phyloP scores from a whole-genome alignment of 1,140 invertebrate species.

The Nymphalis io region DNA sequence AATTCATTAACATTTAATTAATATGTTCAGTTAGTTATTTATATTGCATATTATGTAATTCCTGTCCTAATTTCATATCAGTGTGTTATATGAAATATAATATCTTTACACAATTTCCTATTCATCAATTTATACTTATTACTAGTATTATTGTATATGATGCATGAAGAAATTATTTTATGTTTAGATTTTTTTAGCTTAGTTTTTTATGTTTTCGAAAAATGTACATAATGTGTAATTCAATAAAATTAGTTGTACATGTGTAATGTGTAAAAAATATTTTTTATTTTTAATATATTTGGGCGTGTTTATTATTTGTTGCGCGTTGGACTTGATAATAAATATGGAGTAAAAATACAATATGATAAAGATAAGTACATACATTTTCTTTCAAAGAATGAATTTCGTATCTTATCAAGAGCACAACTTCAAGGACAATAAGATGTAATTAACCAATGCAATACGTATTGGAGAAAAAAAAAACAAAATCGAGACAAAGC shows the following conservation, averaged over 20 bases:
- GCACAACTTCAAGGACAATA: not conserved
- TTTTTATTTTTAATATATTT: not conserved
- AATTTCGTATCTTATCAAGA: constrained; percentile 7
- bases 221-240: no score
- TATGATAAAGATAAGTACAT: not conserved
- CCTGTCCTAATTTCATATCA: constrained; percentile 32
- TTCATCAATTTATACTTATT: not conserved
- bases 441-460: constrained; percentile 13
- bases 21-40: not conserved
- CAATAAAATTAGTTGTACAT: no score
- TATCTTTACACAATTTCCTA: constrained; percentile 20
- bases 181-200: no score
- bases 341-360: not conserved
- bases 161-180: not conserved
- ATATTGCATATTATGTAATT: not conserved
- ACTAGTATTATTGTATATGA: not conserved
- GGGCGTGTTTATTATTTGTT: no score
- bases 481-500: constrained; percentile 29
- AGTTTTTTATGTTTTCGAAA: no score
- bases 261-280: not conserved
- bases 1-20: no score
- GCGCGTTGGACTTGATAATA: not conserved
- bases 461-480: constrained; percentile 8
- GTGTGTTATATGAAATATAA: constrained; percentile 5
- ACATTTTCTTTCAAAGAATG: not conserved